A percentile compares a stretch with the other conserved stretches of the same genome.
These are phyloP conservation scores for Rotaria sp. DNA, from an alignment of 2,888 invertebrate species.

Conservation along the genomic window DNA sequence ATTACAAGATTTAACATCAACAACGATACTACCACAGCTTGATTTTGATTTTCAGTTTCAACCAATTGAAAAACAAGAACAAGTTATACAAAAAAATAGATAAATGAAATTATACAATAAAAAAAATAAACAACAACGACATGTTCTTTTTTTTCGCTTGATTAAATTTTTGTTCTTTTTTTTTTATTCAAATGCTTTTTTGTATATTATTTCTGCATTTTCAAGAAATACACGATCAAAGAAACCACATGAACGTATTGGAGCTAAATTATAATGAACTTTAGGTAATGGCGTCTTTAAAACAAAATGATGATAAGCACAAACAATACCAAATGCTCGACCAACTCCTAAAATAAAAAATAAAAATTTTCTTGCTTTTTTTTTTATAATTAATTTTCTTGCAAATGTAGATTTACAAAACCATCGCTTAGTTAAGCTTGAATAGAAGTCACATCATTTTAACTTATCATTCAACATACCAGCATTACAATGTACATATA, in stretches of 20 bases:
- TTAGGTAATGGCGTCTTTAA: neutral
- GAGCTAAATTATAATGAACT: conserved; percentile 9
- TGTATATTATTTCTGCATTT: conserved; percentile 13
- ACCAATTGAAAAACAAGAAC: conserved; percentile 7
- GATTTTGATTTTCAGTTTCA: conserved; percentile 3
- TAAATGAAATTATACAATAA: neutral
- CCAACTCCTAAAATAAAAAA: neutral
- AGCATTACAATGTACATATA: neutral
- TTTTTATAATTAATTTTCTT: neutral
- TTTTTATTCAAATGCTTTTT: neutral
- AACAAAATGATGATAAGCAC: neutral
- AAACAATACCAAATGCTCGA: neutral
- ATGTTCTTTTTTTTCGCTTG: too few relatives aligned
- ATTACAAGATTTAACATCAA: conserved; percentile 18
- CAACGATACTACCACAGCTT: neutral
- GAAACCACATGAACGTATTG: neutral
- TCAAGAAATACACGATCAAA: neutral
- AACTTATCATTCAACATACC: neutral
- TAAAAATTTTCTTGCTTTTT: neutral
- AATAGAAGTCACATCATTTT: neutral
- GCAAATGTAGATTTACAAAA: neutral
- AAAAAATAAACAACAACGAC: too few relatives aligned
- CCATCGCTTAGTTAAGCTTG: neutral
- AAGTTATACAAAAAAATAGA: neutral
- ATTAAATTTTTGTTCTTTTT: neutral